Evolutionary conservation across 2,888 invertebrate genomes (phyloP).

Genomic region (Xestia rhomboidea): DNA sequence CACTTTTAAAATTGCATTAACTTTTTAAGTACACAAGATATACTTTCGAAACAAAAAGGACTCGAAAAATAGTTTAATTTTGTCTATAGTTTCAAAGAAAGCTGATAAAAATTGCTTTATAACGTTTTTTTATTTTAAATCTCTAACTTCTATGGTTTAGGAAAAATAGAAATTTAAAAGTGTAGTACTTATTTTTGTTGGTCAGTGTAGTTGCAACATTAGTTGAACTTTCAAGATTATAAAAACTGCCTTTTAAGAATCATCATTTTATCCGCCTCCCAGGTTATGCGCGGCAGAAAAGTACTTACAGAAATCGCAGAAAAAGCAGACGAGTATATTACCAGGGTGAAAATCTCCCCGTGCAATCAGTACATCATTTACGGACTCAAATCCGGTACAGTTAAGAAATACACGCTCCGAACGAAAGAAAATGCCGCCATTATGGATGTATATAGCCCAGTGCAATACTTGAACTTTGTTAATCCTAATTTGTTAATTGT

Average conservation of each 20-base stretch:
- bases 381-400: constrained; percentile 84
- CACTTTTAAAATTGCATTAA: too few relatives aligned
- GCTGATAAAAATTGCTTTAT: too few relatives aligned
- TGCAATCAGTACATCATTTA: constrained; percentile 89
- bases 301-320: constrained; percentile 85
- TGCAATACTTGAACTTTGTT: constrained; percentile 84
- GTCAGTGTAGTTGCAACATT: too few relatives aligned
- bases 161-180: too few relatives aligned
- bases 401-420: constrained; percentile 84
- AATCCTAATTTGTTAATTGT: constrained; percentile 81
- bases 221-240: too few relatives aligned
- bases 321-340: constrained; percentile 84
- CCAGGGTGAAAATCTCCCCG: constrained; percentile 85
- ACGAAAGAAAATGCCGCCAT: constrained; percentile 80
- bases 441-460: constrained; percentile 84
- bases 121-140: too few relatives aligned
- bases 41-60: too few relatives aligned
- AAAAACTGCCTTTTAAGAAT: not conserved
- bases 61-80: too few relatives aligned
- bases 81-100: too few relatives aligned
- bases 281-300: constrained; percentile 87
- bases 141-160: too few relatives aligned
- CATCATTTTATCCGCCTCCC: constrained; percentile 32
- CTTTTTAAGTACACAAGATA: too few relatives aligned
- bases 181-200: too few relatives aligned